Base-by-base conservation (phyloP, 2,797 vertebrate species). In the Clangula hyemalis region DNA sequence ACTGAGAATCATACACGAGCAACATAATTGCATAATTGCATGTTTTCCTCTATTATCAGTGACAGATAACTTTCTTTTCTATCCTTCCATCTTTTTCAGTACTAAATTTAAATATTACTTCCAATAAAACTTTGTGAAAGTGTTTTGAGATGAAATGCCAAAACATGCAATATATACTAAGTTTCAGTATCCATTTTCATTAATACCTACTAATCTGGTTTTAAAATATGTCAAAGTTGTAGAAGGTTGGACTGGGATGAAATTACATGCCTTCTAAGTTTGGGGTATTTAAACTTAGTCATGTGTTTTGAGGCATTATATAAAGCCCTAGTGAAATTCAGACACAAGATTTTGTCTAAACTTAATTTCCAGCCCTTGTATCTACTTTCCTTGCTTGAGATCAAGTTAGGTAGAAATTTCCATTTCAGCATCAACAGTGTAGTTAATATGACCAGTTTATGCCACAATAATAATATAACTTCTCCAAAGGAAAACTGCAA, bases 1-100 rank as follows among this genome's bases (percentile, higher is more conserved):
- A 24, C 24, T 74, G 32, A 30, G 28, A 38, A 34, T 14, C 21
- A 39, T 3, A 10, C 28, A 53, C 1, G 1, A 1, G 3, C 5
- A 58, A 34, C 11, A 28, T 39, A 43, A 88, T 71, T 64, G 66
- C 49, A 47, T 17, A 68, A 79, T 10, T 10, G 8, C 49, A 58
- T 56, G 25, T 6, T 62, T 69, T 62, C 32, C 13, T 58, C 4
- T 7, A 14, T 11, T 87, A 80, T 41, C 38, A 78, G 7, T 69
- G 68, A 24, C 41, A 34, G 7, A 89, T 73, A 3, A 28, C 1
- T 20, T 54, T 62, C 30, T 51, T 10, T 76, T 91, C n/a, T 5
- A 1, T 22, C 9, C 43, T 85, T 8, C 4, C 8, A 74, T 27
- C 6, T 32, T 82, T 84, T 71, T 61, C 25, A 60, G 8, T 65